Conservation (phyloP, 2,113 vertebrate genomes). For the Myiozetetes cayanensis region DNA sequence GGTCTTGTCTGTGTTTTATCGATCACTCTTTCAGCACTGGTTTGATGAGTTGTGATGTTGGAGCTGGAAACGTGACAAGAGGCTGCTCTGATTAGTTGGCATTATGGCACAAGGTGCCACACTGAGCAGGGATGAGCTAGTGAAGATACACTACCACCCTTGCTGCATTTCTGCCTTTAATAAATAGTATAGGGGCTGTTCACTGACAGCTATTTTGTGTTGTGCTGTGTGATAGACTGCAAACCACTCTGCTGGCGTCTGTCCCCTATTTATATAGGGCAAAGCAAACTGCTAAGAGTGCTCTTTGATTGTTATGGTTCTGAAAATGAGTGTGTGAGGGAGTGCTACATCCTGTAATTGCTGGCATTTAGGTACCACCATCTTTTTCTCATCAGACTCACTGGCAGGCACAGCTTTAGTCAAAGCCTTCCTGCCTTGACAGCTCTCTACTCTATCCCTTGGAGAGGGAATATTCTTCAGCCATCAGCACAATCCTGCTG, state of each 20-base stretch:
- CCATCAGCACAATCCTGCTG: neutral
- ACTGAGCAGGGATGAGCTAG: neutral
- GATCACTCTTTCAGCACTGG: accelerated
- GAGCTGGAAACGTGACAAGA: neutral
- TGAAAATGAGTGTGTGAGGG: neutral
- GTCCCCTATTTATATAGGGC: neutral
- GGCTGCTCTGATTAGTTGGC: neutral
- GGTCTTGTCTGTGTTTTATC: accelerated
- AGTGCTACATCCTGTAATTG: neutral
- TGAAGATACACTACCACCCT: neutral
- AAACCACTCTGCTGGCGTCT: slow-evolving; percentile 16
- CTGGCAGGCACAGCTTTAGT: neutral
- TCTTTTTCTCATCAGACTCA: slow-evolving; percentile 18
- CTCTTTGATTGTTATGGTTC: neutral
- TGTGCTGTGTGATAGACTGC: neutral
- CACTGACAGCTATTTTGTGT: neutral
- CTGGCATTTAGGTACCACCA: neutral
- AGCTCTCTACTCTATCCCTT: neutral
- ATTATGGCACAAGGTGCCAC: neutral
- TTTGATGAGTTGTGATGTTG: neutral
- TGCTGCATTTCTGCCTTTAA: neutral
- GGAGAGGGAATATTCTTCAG: neutral
- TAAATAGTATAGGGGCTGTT: neutral
- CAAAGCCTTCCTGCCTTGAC: neutral
- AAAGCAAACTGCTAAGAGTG: slow-evolving; percentile 5